Evolutionary conservation across 2,888 invertebrate species (phyloP).

Genomic region (Argynnis bischoffii): DNA sequence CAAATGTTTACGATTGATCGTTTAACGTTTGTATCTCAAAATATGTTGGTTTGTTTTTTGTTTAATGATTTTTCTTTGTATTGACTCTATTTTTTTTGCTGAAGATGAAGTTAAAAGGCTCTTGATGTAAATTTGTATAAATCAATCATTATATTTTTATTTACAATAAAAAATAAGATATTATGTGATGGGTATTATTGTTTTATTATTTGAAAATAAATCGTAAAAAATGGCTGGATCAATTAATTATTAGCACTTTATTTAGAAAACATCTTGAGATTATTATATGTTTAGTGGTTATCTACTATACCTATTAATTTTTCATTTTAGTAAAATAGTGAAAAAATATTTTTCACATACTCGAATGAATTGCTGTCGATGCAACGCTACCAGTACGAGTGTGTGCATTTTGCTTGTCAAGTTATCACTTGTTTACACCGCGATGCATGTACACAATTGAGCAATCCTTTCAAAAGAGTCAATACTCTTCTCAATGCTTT

Average conservation of each 20-base stretch:
- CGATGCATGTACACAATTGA: slow-evolving; percentile 50
- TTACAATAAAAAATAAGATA: not conserved
- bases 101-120: too few relatives aligned
- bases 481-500: not conserved
- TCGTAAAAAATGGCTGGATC: not conserved
- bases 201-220: not conserved
- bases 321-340: not conserved
- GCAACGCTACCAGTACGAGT: slow-evolving; percentile 1
- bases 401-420: slow-evolving; percentile 26
- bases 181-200: not conserved
- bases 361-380: slow-evolving; percentile 3
- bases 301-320: not conserved
- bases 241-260: too few relatives aligned
- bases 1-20: slow-evolving; percentile 8
- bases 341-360: not conserved
- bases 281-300: too few relatives aligned
- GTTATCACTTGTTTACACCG: slow-evolving; percentile 56
- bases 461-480: slow-evolving; percentile 36
- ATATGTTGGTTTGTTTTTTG: not conserved
- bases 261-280: too few relatives aligned
- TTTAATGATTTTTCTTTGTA: not conserved
- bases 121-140: too few relatives aligned
- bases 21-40: not conserved
- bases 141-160: too few relatives aligned
- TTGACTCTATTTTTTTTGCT: too few relatives aligned